phyloP scores from a whole-genome alignment of 2,113 vertebrate species.

The Trogon surrucura region DNA sequence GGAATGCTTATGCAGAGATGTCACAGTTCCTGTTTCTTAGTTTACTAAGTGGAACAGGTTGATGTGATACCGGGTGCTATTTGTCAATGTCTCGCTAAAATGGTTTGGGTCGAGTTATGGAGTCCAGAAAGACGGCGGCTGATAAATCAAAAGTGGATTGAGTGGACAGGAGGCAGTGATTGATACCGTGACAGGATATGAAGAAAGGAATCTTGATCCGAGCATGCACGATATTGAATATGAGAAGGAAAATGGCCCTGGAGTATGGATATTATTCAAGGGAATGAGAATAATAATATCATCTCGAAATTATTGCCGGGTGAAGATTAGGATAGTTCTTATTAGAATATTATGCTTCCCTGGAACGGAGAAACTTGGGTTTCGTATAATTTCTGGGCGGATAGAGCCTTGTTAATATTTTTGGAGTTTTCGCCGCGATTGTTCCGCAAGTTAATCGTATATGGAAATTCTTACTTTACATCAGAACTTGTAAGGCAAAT shows the following conservation, averaged over 20 bases:
- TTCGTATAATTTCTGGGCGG: conserved; percentile 31
- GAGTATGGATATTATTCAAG: conserved; percentile 95
- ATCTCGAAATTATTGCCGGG: conserved; percentile 87
- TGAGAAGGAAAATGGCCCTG: conserved; percentile 85
- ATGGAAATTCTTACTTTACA: background rate
- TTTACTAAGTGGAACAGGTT: conserved; percentile 92
- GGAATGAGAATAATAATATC: conserved; percentile 94
- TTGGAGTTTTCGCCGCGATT: background rate
- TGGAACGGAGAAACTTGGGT: conserved; percentile 36
- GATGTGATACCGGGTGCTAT: conserved; percentile 86
- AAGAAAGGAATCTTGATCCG: conserved; percentile 85
- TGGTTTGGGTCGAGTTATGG: conserved; percentile 95
- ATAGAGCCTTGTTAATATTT: conserved; percentile 28
- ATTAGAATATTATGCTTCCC: conserved; percentile 83
- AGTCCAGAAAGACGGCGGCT: conserved; percentile 87
- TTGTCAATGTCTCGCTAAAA: conserved; percentile 95
- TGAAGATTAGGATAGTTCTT: conserved; percentile 91
- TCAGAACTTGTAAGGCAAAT: background rate
- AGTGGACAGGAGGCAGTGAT: conserved; percentile 99
- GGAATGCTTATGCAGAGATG: conserved; percentile 85
- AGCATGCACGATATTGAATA: conserved; percentile 86
- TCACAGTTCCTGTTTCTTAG: conserved; percentile 85
- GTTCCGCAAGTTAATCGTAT: conserved; percentile 1
- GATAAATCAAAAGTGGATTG: conserved; percentile 99
- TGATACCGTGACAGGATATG: conserved; percentile 98